Base-by-base conservation (phyloP, 2,888 invertebrate genomes). In the Tortricodes alternella region DNA sequence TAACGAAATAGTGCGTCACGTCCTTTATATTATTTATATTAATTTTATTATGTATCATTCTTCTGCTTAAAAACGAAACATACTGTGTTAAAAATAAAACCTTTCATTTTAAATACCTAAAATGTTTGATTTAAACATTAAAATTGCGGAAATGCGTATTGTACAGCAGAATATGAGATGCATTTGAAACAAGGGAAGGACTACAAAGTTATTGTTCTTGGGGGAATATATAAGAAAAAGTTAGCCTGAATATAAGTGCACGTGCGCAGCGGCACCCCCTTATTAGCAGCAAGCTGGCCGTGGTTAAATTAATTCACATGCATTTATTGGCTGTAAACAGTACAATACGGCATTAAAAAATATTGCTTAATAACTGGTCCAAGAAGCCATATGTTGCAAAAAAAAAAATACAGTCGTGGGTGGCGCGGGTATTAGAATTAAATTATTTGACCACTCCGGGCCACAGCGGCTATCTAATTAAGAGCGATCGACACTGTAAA, bases 351-450 rank as follows among this genome's bases (percentile, higher is more conserved):
- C 53, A 64, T 46, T 63, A 59, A 56, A 70, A 71, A 63, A 67
- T 70, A 71, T 68, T 67, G 67, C 70, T 69, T 76, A 78, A 78
- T 78, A 73, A 74, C 68, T 70, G 50, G 65, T 68, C 70, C 61
- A 18, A 39, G 27, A 48, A 11, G 24, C n/a, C 18, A 29, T 29
- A 29, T 29, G 29, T 67, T 67, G 77, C 75, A 68, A 74, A 74
- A 69, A 67, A 66, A 48, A 51, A 59, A 74, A 69, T 70, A 65
- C 68, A 63, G 68, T 69, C 76, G 80, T 83, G 80, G 83, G 82
- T 84, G 83, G 83, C 73, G 66, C 63, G 68, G 67, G 68, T 64
- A 65, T 74, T 70, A 71, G 74, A 74, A 76, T 79, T 75, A 76
- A 79, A 79, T 78, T 78, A 77, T 80, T 76, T 72, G 64, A 67